phyloP scores from a whole-genome alignment of 2,797 vertebrate genomes.

The Falco novaeseelandiae region DNA sequence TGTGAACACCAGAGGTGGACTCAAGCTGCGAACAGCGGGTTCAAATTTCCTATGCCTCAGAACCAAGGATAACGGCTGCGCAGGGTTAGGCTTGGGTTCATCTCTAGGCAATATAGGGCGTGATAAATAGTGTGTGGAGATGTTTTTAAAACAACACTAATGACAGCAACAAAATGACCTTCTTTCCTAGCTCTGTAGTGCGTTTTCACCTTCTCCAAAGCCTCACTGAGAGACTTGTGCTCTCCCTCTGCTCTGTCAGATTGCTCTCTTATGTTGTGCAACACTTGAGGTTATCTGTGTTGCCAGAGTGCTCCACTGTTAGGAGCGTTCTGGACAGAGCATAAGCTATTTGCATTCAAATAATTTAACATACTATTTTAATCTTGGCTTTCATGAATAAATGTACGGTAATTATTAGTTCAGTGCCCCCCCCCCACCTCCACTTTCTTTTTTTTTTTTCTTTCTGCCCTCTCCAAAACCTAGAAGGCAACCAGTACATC shows the following conservation, averaged over 20 bases:
- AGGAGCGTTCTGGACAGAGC: background rate
- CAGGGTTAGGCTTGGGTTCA: background rate
- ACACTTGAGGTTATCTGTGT: background rate
- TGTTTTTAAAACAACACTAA: background rate
- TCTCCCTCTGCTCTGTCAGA: background rate
- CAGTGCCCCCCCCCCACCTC: fast-evolving
- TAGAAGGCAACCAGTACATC: background rate
- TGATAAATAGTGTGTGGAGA: background rate
- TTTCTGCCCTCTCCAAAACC: background rate
- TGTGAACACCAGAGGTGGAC: background rate
- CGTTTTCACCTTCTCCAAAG: background rate
- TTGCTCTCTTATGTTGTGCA: background rate
- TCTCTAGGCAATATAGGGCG: background rate
- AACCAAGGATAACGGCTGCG: background rate
- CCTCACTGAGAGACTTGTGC: background rate
- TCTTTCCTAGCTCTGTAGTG: background rate
- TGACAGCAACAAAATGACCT: background rate
- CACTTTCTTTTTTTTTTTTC: background rate
- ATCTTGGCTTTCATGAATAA: slow-evolving; percentile 20
- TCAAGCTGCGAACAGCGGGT: background rate
- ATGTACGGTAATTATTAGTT: slow-evolving; percentile 1
- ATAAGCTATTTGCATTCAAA: background rate
- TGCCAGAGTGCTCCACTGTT: background rate
- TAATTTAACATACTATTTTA: background rate
- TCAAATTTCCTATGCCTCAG: background rate